These are phyloP conservation scores for Xiphias gladius DNA, from an alignment of 2,113 vertebrate species.

Conservation along the genomic window DNA sequence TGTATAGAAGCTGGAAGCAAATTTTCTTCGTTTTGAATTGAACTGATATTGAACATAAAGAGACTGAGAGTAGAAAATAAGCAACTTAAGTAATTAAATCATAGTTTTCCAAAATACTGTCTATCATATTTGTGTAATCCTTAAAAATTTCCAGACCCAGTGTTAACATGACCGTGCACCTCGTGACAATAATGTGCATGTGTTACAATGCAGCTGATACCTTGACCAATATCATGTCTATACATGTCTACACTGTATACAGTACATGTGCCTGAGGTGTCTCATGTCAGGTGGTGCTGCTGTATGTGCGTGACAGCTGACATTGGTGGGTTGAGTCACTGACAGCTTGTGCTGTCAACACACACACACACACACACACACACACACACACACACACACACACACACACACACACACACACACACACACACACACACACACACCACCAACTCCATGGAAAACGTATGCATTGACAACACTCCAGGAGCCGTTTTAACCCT, in stretches of 20 bases:
- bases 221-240: background rate
- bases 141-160: background rate
- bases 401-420: constrained; percentile 22
- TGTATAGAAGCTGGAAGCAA: background rate
- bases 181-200: background rate
- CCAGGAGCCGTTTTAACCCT: background rate
- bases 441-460: background rate
- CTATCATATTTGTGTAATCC: background rate
- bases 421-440: constrained; percentile 1
- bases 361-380: constrained; percentile 1
- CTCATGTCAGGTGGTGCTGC: constrained; percentile 43
- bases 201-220: constrained; percentile 1
- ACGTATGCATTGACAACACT: constrained; percentile 6
- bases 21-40: background rate
- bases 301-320: constrained; percentile 60
- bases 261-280: constrained; percentile 36
- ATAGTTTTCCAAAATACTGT: background rate
- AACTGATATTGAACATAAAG: background rate
- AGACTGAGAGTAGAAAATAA: background rate
- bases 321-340: constrained; percentile 49
- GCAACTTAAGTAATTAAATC: background rate
- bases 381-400: constrained; percentile 24
- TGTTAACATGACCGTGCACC: background rate
- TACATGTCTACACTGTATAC: constrained; percentile 9
- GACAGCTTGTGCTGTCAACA: constrained; percentile 57